These are phyloP conservation scores for Ophion ventricosus DNA, from an alignment of 2,888 invertebrate species.

Conservation along the genomic window DNA sequence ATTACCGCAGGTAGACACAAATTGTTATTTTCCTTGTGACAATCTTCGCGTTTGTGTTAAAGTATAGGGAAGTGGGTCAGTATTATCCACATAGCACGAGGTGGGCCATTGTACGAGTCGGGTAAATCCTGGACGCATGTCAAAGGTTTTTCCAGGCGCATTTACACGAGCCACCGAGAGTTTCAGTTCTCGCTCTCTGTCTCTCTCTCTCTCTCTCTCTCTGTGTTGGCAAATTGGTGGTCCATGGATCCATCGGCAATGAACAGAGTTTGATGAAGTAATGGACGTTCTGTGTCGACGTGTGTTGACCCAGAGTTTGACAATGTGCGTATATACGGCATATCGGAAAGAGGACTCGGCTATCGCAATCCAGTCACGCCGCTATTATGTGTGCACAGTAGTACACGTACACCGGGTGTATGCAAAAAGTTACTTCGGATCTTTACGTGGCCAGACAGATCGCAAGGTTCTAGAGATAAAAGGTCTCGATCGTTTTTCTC, in stretches of 20 bases:
- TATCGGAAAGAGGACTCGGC: slow-evolving; percentile 6
- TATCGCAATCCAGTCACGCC: slow-evolving; percentile 37
- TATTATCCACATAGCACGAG: background rate
- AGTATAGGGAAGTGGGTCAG: slow-evolving; percentile 12
- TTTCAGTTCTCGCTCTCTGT: background rate
- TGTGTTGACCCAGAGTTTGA: slow-evolving; percentile 75
- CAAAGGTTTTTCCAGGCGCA: slow-evolving; percentile 49
- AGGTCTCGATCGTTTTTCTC: too few species aligned
- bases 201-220: too few species aligned
- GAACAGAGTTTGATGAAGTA: slow-evolving; percentile 81
- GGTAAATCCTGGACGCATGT: slow-evolving; percentile 41
- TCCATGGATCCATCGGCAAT: slow-evolving; percentile 77
- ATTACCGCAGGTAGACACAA: slow-evolving; percentile 4
- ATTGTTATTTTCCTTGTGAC: background rate
- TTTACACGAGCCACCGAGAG: slow-evolving; percentile 40
- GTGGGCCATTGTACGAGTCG: slow-evolving; percentile 11
- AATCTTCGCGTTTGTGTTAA: background rate
- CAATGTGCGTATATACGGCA: slow-evolving; percentile 44
- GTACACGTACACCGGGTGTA: slow-evolving; percentile 2
- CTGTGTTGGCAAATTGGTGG: slow-evolving; percentile 77
- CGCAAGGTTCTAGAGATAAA: too few species aligned
- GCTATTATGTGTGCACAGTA: slow-evolving; percentile 20
- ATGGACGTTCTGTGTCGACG: slow-evolving; percentile 82
- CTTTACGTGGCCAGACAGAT: too few species aligned
- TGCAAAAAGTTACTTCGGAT: background rate